Conservation (phyloP, 1,140 invertebrate species). For the Asbolus verrucosus region DNA sequence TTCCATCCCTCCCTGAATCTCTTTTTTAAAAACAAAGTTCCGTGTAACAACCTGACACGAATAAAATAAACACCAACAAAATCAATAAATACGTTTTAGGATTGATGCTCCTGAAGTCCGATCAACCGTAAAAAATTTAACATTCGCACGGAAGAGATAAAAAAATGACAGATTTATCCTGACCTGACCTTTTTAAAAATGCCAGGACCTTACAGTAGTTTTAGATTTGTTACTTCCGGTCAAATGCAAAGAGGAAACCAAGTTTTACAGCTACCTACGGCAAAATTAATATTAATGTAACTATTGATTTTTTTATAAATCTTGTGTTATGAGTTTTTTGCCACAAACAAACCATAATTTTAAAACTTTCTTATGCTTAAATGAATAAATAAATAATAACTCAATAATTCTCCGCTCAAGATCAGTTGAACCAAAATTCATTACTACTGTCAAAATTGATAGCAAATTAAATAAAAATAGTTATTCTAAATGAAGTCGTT, state of each 20-base stretch:
- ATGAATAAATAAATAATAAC: no score
- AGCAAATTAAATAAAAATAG: no score
- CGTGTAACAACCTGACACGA: neutral
- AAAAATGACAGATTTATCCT: conserved; percentile 26
- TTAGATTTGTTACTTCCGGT: conserved; percentile 5
- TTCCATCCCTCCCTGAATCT: neutral
- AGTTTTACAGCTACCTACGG: no score
- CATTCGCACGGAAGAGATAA: conserved; percentile 16
- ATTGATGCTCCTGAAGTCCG: neutral
- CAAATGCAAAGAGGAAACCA: conserved; percentile 12
- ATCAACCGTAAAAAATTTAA: conserved; percentile 27
- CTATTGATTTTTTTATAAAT: neutral
- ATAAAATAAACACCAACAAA: neutral
- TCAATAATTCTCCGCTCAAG: neutral
- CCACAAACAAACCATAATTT: no score
- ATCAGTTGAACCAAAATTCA: no score
- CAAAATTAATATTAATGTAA: no score
- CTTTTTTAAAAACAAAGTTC: neutral
- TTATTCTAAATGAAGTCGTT: neutral
- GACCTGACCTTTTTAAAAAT: conserved; percentile 35
- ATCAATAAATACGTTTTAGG: conserved; percentile 8
- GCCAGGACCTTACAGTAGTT: conserved; percentile 9
- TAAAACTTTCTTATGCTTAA: no score
- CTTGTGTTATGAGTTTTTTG: no score
- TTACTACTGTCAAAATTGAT: no score